A percentile compares a stretch with the other conserved stretches of the same genome.
phyloP scores from a whole-genome alignment of 2,888 invertebrate species.

The Acronicta aceris region DNA sequence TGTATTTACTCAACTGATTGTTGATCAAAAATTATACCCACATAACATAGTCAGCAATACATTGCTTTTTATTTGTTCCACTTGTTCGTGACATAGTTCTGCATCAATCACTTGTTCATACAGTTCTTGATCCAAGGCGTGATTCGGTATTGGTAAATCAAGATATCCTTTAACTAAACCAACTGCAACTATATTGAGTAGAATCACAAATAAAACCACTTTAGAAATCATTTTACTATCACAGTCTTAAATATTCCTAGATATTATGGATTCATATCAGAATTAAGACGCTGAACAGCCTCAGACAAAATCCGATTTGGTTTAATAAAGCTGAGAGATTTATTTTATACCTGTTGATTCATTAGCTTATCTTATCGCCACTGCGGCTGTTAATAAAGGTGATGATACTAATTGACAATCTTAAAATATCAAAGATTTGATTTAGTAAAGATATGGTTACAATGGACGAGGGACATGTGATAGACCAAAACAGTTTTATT shows the following conservation, averaged over 20 bases:
- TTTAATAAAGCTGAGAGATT: background rate
- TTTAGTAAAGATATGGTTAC: too few relatives aligned
- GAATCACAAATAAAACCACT: slow-evolving; percentile 20
- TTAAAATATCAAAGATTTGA: too few relatives aligned
- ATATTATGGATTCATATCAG: background rate
- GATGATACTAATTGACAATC: too few relatives aligned
- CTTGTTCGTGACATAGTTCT: slow-evolving; percentile 69
- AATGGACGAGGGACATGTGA: too few relatives aligned
- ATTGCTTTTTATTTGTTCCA: slow-evolving; percentile 59
- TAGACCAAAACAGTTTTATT: too few relatives aligned
- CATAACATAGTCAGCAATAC: slow-evolving; percentile 58
- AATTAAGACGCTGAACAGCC: background rate
- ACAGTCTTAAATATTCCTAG: too few relatives aligned
- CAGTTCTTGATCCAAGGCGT: slow-evolving; percentile 66
- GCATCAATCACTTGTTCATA: slow-evolving; percentile 70
- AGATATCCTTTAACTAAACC: slow-evolving; percentile 37
- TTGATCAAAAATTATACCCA: slow-evolving; percentile 36
- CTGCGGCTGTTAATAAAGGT: too few relatives aligned
- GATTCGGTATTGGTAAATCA: slow-evolving; percentile 35
- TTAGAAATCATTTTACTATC: slow-evolving; percentile 24
- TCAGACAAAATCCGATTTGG: slow-evolving; percentile 3
- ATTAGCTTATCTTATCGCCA: slow-evolving; percentile 32
- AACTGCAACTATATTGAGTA: slow-evolving; percentile 29
- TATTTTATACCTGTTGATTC: slow-evolving; percentile 22
- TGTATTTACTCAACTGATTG: too few relatives aligned